phyloP scores from a whole-genome alignment of 2,888 invertebrate species.

The Conomelus anceps region DNA sequence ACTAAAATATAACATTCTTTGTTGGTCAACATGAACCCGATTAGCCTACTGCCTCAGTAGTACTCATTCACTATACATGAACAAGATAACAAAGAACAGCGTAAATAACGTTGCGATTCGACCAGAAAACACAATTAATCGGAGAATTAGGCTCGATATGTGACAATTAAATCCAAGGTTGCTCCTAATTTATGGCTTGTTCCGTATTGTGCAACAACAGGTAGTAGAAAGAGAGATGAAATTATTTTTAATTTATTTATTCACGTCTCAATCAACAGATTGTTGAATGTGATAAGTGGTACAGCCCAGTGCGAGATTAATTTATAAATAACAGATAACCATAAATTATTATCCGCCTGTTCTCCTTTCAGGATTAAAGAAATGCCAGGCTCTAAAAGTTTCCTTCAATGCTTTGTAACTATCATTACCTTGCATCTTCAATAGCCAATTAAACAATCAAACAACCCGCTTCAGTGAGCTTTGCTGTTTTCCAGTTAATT shows the following conservation, averaged over 20 bases:
- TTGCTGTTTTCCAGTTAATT: background rate
- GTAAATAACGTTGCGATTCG: background rate
- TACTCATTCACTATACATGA: too few relatives aligned
- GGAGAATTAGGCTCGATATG: background rate
- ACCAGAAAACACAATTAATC: background rate
- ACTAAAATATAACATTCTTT: background rate
- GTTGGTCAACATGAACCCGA: too few relatives aligned
- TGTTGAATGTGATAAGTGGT: background rate
- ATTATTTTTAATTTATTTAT: background rate
- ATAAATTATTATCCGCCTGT: background rate
- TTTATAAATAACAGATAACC: background rate
- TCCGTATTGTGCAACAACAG: background rate
- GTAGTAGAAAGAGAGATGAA: background rate
- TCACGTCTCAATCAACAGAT: background rate
- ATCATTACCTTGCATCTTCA: background rate
- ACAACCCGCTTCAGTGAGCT: background rate
- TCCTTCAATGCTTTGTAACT: background rate
- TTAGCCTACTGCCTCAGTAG: background rate
- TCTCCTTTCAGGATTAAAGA: background rate
- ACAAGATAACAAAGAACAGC: background rate
- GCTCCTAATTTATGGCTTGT: background rate
- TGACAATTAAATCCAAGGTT: background rate
- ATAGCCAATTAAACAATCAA: background rate
- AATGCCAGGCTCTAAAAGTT: background rate
- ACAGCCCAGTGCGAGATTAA: background rate